Evolutionary conservation across 2,113 vertebrate species (phyloP), one percentile per base, ranked within the genome.

Genomic region (Microtus richardsoni): DNA sequence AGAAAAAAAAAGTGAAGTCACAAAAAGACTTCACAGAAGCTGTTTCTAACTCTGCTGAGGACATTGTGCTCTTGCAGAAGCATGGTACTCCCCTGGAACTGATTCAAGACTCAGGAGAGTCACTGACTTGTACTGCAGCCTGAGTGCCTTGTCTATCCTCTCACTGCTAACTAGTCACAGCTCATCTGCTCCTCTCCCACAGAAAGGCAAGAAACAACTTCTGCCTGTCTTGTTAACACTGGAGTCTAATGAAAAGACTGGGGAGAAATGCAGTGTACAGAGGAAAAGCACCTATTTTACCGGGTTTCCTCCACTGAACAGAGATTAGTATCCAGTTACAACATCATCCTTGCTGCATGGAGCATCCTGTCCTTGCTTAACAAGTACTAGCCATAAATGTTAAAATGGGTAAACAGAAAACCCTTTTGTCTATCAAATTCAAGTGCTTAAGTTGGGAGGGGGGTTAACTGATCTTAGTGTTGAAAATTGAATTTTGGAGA

Each of bases 51-150:
- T 77, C 5, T 7, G 13, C 49, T 6, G 24, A 3, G 14, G 60
- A 39, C 26, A 36, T 75, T 12, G 5, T 7, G 39, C 78, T n/a
- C 33, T 30, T 87, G 7, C 22, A 2, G 74, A 83, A 66, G 52
- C 4, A 0, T 4, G n/a, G 7, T 64, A 8, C 36, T 12, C 24
- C 0, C 7, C 41, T 9, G 12, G 26, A 41, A 49, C 88, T 7
- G 33, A 39, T 39, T 36, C 86, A 36, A 16, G 26, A 12, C 33
- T 22, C 44, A 5, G 64, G 39, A 41, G 26, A 33, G 26, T 47
- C 39, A 30, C 14, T 58, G 58, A 24, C 68, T 36, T 2, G 0
- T 71, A 12, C 17, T 26, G 28, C 5, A 21, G 54, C 5, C 30
- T 14, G 14, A 39, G 28, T 36, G 3, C 12, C 54, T 30, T 3